phyloP scores from a whole-genome alignment of 2,888 invertebrate species.

The Cryptocephalus primarius region DNA sequence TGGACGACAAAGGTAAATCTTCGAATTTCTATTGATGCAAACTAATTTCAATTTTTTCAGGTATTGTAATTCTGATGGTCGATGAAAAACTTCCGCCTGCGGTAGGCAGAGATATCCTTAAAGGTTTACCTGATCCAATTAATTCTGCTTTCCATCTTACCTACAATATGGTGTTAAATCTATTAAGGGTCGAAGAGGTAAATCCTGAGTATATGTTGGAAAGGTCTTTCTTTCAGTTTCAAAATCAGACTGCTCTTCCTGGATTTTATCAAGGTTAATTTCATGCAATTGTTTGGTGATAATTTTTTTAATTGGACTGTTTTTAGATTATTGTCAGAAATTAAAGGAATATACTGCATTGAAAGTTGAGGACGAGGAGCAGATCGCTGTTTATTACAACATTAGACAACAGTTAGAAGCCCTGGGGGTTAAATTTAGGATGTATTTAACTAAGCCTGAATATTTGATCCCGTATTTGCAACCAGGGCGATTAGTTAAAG shows the following conservation, averaged over 20 bases:
- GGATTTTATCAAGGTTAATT: slow-evolving; percentile 71
- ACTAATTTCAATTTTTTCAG: slow-evolving; percentile 1
- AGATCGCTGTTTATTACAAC: slow-evolving; percentile 73
- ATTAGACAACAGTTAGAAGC: slow-evolving; percentile 71
- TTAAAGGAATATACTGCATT: slow-evolving; percentile 54
- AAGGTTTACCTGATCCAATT: slow-evolving; percentile 87
- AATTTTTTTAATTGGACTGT: neutral
- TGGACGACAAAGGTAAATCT: slow-evolving; percentile 67
- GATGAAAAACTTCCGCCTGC: slow-evolving; percentile 88
- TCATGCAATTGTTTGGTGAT: neutral
- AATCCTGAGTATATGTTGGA: slow-evolving; percentile 99
- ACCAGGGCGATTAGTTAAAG: slow-evolving; percentile 86
- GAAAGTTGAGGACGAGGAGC: slow-evolving; percentile 58
- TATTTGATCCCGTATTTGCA: slow-evolving; percentile 89
- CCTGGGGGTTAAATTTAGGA: slow-evolving; percentile 63
- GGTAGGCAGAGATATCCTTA: slow-evolving; percentile 63
- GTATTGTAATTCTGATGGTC: slow-evolving; percentile 94
- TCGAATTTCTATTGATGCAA: neutral
- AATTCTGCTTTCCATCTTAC: slow-evolving; percentile 99
- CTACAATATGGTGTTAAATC: slow-evolving; percentile 97
- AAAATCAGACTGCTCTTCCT: slow-evolving; percentile 93
- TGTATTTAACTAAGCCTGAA: slow-evolving; percentile 73
- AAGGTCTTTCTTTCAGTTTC: slow-evolving; percentile 96
- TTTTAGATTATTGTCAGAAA: slow-evolving; percentile 53
- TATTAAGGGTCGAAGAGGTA: slow-evolving; percentile 95